Evolutionary conservation across 2,888 invertebrate genomes (phyloP), one percentile per base, ranked within the genome.

Genomic region (Aphodius sticticus): DNA sequence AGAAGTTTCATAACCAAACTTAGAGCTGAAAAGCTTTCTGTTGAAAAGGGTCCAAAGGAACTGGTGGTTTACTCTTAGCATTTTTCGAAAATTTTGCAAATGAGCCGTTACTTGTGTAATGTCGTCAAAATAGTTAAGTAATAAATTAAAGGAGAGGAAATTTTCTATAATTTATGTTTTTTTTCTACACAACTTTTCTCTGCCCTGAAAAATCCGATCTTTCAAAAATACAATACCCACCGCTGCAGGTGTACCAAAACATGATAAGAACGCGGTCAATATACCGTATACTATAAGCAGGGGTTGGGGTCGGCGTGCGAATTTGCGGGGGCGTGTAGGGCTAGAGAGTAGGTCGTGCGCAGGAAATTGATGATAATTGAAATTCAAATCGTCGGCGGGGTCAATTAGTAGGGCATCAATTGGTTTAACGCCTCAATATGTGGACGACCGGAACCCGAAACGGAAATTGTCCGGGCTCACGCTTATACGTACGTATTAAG

Each of bases 361-460:
- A 36, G 74, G 74, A 74, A 74, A 74, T 74, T 74, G 37, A 74
- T 37, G 74, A 74, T 74, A 74, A 74, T 74, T 36, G 74, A 37
- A 74, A 74, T 74, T 74, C 74, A 74, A 74, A 74, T 74, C 74
- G 74, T n/a, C 74, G 74, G 74, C 74, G 74, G 74, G 26, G 74
- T 74, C 74, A 74, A 74, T 74, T 74, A 74, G 74, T 74, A 74
- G 74, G 74, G 74, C 74, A 74, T 74, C 74, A 74, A 74, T 74
- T 74, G 74, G 74, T 74, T 74, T 74, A 74, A 74, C 74, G 74
- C 74, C 74, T 74, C 74, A 74, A 74, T 74, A 74, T 74, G 74
- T 37, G 74, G 74, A 35, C 74, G 37, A 35, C 36, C 74, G 36
- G 74, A 74, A 37, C 74, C 35, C 53, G 53, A 35, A 36, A 37